These are phyloP conservation scores for Watsonalla binaria DNA, from an alignment of 2,888 invertebrate species.

Conservation along the genomic window DNA sequence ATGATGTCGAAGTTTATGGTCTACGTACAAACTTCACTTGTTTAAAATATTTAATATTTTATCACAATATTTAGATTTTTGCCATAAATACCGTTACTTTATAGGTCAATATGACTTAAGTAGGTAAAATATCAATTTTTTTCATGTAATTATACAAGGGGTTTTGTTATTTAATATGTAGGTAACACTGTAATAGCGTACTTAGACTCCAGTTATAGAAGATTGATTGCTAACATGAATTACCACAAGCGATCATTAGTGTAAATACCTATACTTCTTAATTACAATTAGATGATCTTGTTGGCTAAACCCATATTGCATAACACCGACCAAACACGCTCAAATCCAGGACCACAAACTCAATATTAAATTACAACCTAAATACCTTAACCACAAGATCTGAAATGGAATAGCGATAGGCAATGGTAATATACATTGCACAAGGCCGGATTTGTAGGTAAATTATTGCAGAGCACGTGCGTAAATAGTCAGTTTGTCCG, in stretches of 20 bases:
- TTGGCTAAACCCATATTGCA: slow-evolving; percentile 15
- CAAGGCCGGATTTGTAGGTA: slow-evolving; percentile 43
- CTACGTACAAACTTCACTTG: too few relatives aligned
- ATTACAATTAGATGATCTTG: not conserved
- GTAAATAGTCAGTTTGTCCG: slow-evolving; percentile 30
- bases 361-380: slow-evolving; percentile 14
- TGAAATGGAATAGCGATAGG: slow-evolving; percentile 14
- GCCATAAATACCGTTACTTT: too few relatives aligned
- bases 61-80: too few relatives aligned
- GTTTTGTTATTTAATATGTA: too few relatives aligned
- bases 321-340: slow-evolving; percentile 17
- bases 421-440: slow-evolving; percentile 24
- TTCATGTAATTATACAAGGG: too few relatives aligned
- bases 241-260: not conserved
- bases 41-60: too few relatives aligned
- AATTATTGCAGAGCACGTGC: slow-evolving; percentile 54
- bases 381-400: slow-evolving; percentile 19
- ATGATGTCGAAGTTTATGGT: too few relatives aligned
- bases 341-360: slow-evolving; percentile 17
- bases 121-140: too few relatives aligned
- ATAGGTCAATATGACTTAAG: too few relatives aligned
- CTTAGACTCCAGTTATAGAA: not conserved
- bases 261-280: not conserved
- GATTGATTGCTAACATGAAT: not conserved
- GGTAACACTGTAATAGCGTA: not conserved